These are phyloP conservation scores for Cheilinus undulatus DNA, from an alignment of 2,113 vertebrate species.

Conservation along the genomic window DNA sequence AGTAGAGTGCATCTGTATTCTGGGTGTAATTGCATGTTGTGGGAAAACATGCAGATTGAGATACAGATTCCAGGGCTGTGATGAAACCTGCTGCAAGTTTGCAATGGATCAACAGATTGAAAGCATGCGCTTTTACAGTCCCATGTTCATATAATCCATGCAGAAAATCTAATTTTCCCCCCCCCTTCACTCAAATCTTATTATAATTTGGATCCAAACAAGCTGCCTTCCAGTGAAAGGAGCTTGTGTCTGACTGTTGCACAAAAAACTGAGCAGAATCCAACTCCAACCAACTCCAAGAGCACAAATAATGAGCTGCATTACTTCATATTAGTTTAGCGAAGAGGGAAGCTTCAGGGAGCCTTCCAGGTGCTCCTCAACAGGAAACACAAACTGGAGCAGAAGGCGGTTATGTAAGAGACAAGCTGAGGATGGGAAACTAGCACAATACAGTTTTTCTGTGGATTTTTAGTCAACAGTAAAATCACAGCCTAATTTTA, in stretches of 20 bases:
- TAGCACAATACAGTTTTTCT: not conserved
- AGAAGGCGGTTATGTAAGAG: constrained; percentile 42
- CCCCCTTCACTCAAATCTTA: constrained; percentile 62
- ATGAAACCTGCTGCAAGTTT: constrained; percentile 44
- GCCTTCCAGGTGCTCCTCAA: constrained; percentile 47
- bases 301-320: constrained; percentile 52
- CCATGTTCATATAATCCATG: constrained; percentile 63
- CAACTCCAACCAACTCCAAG: constrained; percentile 44
- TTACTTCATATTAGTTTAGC: constrained; percentile 52
- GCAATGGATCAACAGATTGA: constrained; percentile 63
- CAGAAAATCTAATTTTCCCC: constrained; percentile 70
- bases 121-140: constrained; percentile 71
- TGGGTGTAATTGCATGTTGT: not conserved
- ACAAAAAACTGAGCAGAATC: constrained; percentile 29
- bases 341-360: constrained; percentile 26
- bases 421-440: constrained; percentile 25
- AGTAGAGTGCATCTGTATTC: not conserved
- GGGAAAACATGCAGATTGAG: constrained; percentile 32
- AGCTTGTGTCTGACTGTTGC: constrained; percentile 55
- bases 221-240: constrained; percentile 56
- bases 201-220: constrained; percentile 74
- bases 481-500: not conserved
- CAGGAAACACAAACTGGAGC: constrained; percentile 35
- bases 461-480: not conserved
- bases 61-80: constrained; percentile 39